Evolutionary conservation across 2,113 vertebrate genomes (phyloP).

Genomic region (Motacilla alba): DNA sequence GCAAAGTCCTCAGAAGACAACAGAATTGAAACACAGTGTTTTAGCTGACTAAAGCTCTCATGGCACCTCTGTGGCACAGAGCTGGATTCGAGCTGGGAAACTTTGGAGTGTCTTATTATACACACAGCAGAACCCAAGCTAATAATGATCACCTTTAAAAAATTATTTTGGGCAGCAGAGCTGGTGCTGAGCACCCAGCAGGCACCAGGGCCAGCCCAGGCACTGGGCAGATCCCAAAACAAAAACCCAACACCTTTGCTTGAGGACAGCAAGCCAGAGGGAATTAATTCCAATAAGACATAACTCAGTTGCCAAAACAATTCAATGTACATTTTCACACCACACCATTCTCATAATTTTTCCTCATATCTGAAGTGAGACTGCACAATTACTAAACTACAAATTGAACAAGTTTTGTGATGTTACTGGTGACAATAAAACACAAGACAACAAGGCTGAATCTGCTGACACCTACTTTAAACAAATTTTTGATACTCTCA

Average conservation of each 20-base stretch:
- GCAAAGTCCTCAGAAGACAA: constrained; percentile 2
- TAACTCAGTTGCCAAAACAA: neutral
- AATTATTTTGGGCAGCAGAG: neutral
- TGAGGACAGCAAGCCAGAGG: neutral
- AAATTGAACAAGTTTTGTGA: neutral
- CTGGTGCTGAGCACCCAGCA: neutral
- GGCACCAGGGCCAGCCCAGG: neutral
- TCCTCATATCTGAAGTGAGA: neutral
- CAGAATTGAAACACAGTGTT: accelerated
- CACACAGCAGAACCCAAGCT: neutral
- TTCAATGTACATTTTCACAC: neutral
- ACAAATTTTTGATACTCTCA: neutral
- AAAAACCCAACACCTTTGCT: neutral
- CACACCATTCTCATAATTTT: neutral
- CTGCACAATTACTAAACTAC: neutral
- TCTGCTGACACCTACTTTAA: neutral
- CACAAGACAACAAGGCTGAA: neutral
- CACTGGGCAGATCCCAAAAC: neutral
- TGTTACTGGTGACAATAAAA: neutral
- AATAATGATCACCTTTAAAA: neutral
- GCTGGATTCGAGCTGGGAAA: neutral
- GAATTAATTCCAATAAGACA: neutral
- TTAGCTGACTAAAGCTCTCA: neutral
- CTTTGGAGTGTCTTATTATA: neutral
- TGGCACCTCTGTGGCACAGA: neutral